Evolutionary conservation across 2,888 invertebrate species (phyloP), one percentile per base, ranked within the genome.

Genomic region (Phanerotoma sp.): DNA sequence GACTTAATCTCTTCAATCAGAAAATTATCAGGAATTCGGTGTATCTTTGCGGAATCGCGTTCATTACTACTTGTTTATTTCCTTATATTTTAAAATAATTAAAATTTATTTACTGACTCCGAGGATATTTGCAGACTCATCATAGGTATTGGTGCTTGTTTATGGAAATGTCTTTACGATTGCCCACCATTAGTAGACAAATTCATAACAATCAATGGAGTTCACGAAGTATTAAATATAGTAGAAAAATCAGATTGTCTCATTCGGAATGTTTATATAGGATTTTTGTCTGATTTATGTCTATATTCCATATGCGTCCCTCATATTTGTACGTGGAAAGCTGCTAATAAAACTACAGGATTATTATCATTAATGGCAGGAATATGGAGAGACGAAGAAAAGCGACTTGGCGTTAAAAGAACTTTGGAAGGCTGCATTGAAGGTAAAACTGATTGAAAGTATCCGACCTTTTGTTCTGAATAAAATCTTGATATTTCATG

Each of bases 301-400:
- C 71, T 77, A 32, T 67, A 67, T 46, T 67, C 66, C 5, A 64
- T 66, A 9, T 76, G 76, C 40, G 67, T 77, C 2, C 73, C 77
- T 2, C 78, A 78, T 62, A 62, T 81, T 16, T 74, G 78, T 21
- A 79, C 81, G 2, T 82, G 81, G 81, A 70, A 77, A 56, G 68
- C 72, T 3, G 65, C 62, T 10, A 66, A 69, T 44, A 74, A 71
- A 40, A 61, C 67, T 13, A 68, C 65, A 30, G 74, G 72, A 13
- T 62, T 80, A 5, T 54, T 77, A 41, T 70, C 78, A 0, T 61
- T 81, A 33, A 56, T 81, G 21, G 67, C 78, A 42, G 69, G 63
- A 49, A 65, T 78, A 45, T 81, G 80, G 73, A 69, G 78, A 40
- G 70, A 77, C 16, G 80, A 81, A 62, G 79, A 78, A 63, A 65